Base-by-base conservation (phyloP, 2,113 vertebrate genomes). In the Pionites leucogaster region DNA sequence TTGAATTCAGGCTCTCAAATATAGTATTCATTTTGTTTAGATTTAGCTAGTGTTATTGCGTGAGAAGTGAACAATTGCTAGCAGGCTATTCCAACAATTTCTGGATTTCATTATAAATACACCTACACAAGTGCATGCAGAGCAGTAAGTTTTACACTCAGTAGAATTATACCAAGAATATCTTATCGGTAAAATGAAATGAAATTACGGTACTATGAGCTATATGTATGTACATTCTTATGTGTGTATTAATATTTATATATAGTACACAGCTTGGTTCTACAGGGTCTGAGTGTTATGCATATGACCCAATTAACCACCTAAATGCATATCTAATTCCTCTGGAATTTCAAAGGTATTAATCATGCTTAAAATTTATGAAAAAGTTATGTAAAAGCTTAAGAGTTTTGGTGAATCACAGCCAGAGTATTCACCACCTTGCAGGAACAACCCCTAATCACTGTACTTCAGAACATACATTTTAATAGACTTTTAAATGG, bases 1-100 rank as follows among this genome's bases (percentile, higher is more conserved):
- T 96, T 86, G 68, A 79, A 90, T 79, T 94, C 90, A 84, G 62
- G 10, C 60, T 82, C 46, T 89, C 76, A 88, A 75, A 72, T 64
- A 49, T 1, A 94, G 41, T 17, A 65, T 75, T 91, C 15, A 68
- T 89, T 97, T 94, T 94, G 42, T 92, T 97, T 94, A 95, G 49
- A 77, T 95, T 93, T 81, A 86, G 44, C 31, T 85, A 46, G 33
- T 77, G 35, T 80, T 92, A 93, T 57, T 84, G 42, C 11, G 4
- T 72, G 57, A 75, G 64, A 92, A 86, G 10, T 67, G 46, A 92
- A 55, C 0, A 0, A 75, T 60, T 84, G 33, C 50, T 79, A 64
- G 69, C 44, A 91, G 69, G 82, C 15, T 42, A 62, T 47, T 93
- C 37, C 46, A 88, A 41, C 6, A 9, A 57, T 83, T 90, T 88